Percentiles rank a stretch among this genome's conserved stretches.
These are phyloP conservation scores for Eclectus roratus DNA, from an alignment of 2,113 vertebrate species.

Conservation along the genomic window DNA sequence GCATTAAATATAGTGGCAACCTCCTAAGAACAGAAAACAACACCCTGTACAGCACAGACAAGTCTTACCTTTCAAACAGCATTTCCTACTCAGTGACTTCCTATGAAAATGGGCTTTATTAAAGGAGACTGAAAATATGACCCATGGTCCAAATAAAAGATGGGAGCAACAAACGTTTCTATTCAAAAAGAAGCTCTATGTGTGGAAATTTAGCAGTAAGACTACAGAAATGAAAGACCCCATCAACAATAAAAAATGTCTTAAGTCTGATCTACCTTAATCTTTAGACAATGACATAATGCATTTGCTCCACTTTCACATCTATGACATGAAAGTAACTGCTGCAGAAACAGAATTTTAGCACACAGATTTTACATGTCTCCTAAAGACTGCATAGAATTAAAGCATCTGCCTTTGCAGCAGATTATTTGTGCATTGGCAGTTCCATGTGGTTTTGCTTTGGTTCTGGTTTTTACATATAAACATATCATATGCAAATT, in stretches of 20 bases:
- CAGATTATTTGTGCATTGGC: not conserved
- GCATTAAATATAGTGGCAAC: not conserved
- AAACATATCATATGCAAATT: not conserved
- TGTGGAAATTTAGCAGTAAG: not conserved
- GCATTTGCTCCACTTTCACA: not conserved
- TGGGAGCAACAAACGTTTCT: not conserved
- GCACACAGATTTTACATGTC: not conserved
- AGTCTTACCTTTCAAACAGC: not conserved
- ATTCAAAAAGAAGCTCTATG: not conserved
- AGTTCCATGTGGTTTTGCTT: not conserved
- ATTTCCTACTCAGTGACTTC: not conserved
- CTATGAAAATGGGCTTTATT: not conserved
- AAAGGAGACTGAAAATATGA: not conserved
- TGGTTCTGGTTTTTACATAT: not conserved
- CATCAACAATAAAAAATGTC: not conserved
- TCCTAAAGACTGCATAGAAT: not conserved
- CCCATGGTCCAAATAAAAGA: not conserved
- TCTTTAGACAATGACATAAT: not conserved
- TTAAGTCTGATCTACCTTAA: not conserved
- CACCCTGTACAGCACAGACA: not conserved
- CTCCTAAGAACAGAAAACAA: not conserved
- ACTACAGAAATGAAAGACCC: not conserved
- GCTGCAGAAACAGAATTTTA: not conserved
- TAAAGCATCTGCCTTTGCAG: not conserved
- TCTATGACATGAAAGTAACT: not conserved